Evolutionary conservation across 2,888 invertebrate species (phyloP).

Genomic region (Pteria penguin): DNA sequence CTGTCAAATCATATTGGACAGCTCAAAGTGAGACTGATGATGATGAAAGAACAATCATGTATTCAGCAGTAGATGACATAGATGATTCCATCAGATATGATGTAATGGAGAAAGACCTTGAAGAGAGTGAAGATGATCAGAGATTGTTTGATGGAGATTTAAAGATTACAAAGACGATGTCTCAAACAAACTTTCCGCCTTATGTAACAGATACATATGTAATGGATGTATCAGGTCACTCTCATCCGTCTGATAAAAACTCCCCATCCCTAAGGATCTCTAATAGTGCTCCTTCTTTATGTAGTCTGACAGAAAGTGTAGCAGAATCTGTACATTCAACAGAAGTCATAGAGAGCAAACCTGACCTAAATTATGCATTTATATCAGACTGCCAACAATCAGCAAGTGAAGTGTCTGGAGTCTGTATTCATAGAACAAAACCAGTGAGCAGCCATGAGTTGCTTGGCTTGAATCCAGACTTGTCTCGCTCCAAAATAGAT

Average conservation of each 20-base stretch:
- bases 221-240: conserved; percentile 4
- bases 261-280: conserved; percentile 17
- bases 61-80: conserved; percentile 1
- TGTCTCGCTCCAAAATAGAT: neutral
- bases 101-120: neutral
- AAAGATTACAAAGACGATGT: neutral
- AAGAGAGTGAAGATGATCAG: neutral
- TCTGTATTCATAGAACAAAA: neutral
- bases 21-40: neutral
- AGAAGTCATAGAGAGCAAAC: conserved; percentile 39
- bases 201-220: neutral
- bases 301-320: neutral
- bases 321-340: neutral
- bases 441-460: neutral
- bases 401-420: neutral
- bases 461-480: neutral
- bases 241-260: conserved; percentile 9
- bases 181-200: conserved; percentile 11
- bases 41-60: neutral
- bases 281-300: conserved; percentile 30
- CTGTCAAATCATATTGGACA: neutral
- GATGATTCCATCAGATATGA: neutral
- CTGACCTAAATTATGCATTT: conserved; percentile 46
- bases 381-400: conserved; percentile 5
- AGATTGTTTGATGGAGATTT: neutral